Percentiles rank a stretch among this genome's conserved stretches.
phyloP scores from a whole-genome alignment of 2,888 invertebrate genomes.

The Muschampia plurimacula region DNA sequence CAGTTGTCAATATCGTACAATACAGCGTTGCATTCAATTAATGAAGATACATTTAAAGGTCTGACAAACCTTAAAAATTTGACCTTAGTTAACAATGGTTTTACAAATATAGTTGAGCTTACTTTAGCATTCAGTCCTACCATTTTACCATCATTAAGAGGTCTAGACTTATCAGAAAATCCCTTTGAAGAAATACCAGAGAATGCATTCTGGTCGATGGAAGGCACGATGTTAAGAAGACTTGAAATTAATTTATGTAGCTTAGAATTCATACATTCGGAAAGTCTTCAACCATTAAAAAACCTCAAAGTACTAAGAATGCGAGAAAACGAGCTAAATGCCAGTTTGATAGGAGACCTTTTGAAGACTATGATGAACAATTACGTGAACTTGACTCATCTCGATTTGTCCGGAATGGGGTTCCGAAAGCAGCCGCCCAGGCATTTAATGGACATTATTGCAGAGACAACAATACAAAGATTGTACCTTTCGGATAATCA shows the following conservation, averaged over 20 bases:
- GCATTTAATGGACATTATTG: conserved; percentile 76
- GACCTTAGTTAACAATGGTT: conserved; percentile 84
- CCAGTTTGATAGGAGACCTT: conserved; percentile 70
- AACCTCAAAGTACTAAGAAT: conserved; percentile 75
- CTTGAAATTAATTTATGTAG: conserved; percentile 82
- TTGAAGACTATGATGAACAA: conserved; percentile 63
- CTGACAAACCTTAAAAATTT: conserved; percentile 78
- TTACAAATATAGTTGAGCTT: conserved; percentile 71
- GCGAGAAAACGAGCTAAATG: conserved; percentile 83
- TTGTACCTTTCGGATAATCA: conserved; percentile 83
- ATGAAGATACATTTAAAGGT: conserved; percentile 78
- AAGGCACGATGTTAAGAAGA: conserved; percentile 69
- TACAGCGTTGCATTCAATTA: conserved; percentile 71
- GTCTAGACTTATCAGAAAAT: conserved; percentile 84
- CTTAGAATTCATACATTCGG: conserved; percentile 80
- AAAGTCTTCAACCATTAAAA: conserved; percentile 76
- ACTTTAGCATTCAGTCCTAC: conserved; percentile 71
- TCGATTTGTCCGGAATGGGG: conserved; percentile 83
- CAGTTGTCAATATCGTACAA: conserved; percentile 86
- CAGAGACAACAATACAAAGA: conserved; percentile 76
- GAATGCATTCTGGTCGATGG: conserved; percentile 77
- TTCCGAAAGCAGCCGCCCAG: conserved; percentile 81
- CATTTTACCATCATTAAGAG: conserved; percentile 74
- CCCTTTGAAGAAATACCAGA: conserved; percentile 71
- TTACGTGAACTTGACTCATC: conserved; percentile 69